Percentiles rank a stretch among this genome's conserved stretches.
Conservation (phyloP, 2,888 invertebrate species). For the Acanthoscelides obtectus region DNA sequence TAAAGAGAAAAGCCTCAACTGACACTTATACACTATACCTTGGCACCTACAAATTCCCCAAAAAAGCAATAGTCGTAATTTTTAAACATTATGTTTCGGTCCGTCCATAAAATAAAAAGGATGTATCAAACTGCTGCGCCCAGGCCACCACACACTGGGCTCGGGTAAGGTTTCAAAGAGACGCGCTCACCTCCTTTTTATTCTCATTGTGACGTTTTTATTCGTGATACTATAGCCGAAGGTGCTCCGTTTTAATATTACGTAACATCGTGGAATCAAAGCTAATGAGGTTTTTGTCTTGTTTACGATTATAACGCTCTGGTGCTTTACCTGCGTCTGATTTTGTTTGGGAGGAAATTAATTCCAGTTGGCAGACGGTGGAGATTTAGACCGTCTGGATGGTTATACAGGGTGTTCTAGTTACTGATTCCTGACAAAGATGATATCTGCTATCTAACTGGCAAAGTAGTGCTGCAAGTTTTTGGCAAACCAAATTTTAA, state of each 20-base stretch:
- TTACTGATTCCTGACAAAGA: no score
- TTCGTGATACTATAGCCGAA: neutral
- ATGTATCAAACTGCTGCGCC: constrained; percentile 27
- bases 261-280: neutral
- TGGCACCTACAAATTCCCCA: constrained; percentile 35
- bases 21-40: constrained; percentile 29
- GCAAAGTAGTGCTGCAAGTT: no score
- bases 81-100: constrained; percentile 29
- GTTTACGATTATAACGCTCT: neutral
- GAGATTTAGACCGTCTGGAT: neutral
- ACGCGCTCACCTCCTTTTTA: constrained; percentile 19
- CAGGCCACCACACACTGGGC: constrained; percentile 33
- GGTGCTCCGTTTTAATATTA: neutral
- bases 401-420: neutral
- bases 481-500: no score
- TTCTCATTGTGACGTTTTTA: constrained; percentile 4
- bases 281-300: neutral
- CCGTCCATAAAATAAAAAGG: constrained; percentile 29
- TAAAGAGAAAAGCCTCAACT: constrained; percentile 19
- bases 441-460: no score
- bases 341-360: neutral
- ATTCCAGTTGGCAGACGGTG: neutral
- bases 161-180: constrained; percentile 29
- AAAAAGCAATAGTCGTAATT: constrained; percentile 35
- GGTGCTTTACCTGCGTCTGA: neutral